Evolutionary conservation across 2,113 vertebrate genomes (phyloP), one percentile per base, ranked within the genome.

Genomic region (Vulpes lagopus): DNA sequence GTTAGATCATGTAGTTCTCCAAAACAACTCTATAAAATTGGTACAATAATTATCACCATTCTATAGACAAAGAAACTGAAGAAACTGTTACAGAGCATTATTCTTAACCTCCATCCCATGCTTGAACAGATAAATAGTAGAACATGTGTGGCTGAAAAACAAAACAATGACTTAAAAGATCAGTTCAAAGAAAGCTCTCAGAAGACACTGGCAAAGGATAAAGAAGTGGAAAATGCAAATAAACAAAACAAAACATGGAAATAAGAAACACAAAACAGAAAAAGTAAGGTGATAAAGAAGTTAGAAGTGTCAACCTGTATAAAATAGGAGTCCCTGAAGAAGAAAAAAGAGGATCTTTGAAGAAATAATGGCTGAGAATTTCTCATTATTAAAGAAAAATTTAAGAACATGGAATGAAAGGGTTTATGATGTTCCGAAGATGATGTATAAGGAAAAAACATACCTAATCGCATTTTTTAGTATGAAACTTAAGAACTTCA

Each of bases 401-500:
- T 55, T 65, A 65, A 91, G 38, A 43, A 3, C 51, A 43, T 30
- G 74, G 53, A 80, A 76, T 23, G 7, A 73, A 87, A 35, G 11
- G 15, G 9, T 32, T 65, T 64, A 62, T 12, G 49, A 60, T 27
- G 4, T 87, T 32, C 62, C 16, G 65, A 73, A 60, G 15, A 53
- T 9, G 5, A 71, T 8, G n/a, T 11, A 22, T 59, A 67, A 67
- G 57, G 60, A 83, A 60, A 87, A 81, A 67, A 69, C 25, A 69
- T 6, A 92, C n/a, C 10, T 67, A 62, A 16, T 67, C 59, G 69
- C 6, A 80, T 38, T 22, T 95, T 86, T n/a, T 14, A 30, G 6
- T 53, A n/a, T 78, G 25, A 94, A 74, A 87, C 30, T 78, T 78
- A 94, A 82, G 62, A 82, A 82, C 11, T 94, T 82, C 23, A 64